A percentile compares a stretch with the other conserved stretches of the same genome.
phyloP scores from a whole-genome alignment of 2,888 invertebrate species.

The Calliopum simillimum region DNA sequence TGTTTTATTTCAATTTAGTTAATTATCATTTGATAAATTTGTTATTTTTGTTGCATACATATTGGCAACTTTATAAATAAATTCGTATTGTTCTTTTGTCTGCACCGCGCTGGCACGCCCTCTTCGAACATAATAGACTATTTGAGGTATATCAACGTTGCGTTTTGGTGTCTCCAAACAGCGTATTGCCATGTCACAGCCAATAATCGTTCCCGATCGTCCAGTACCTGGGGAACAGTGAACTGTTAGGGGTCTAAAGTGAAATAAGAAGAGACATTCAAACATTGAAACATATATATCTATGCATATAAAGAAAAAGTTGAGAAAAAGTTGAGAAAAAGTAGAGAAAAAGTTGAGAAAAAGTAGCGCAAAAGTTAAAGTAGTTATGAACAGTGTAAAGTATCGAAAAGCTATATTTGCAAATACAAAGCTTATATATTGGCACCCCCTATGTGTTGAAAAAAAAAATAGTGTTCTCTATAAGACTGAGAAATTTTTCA shows the following conservation, averaged over 20 bases:
- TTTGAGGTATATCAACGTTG: conserved; percentile 86
- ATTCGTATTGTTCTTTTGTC: conserved; percentile 91
- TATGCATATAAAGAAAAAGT: conserved; percentile 25
- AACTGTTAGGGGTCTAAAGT: conserved; percentile 78
- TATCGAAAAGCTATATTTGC: no score
- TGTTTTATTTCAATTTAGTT: conserved; percentile 41
- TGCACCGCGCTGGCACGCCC: conserved; percentile 91
- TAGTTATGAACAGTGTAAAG: no score
- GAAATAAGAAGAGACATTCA: conserved; percentile 31
- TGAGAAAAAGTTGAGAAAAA: conserved; percentile 16
- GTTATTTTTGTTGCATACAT: conserved; percentile 87
- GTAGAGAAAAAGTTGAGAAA: conserved; percentile 6
- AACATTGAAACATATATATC: conserved; percentile 42
- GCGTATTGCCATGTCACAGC: conserved; percentile 87
- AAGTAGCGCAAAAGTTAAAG: no score
- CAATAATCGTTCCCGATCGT: conserved; percentile 86
- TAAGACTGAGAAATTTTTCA: no score
- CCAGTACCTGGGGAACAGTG: conserved; percentile 94
- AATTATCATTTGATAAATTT: conserved; percentile 75
- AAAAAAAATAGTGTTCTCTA: no score
- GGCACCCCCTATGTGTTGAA: no score
- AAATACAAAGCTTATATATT: no score
- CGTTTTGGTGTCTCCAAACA: conserved; percentile 83
- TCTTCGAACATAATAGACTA: conserved; percentile 84
- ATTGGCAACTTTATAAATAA: conserved; percentile 90